phyloP scores from a whole-genome alignment of 2,888 invertebrate species.

The Salpingus planirostris region DNA sequence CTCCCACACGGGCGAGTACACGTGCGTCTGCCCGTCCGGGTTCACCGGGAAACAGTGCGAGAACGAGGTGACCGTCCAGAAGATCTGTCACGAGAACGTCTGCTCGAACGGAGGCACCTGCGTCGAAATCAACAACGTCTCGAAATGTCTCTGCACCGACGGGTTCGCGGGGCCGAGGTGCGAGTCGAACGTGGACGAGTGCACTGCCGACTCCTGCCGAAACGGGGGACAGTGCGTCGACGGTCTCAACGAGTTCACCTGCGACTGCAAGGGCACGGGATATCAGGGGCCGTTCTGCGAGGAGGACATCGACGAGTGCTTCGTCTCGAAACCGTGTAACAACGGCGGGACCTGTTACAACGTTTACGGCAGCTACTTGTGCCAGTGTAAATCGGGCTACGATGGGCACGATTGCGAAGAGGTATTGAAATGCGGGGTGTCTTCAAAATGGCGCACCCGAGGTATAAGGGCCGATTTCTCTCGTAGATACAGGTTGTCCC shows the following conservation, averaged over 20 bases:
- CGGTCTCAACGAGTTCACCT: slow-evolving; percentile 64
- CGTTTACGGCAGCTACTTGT: slow-evolving; percentile 71
- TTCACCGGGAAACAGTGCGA: slow-evolving; percentile 66
- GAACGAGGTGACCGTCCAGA: slow-evolving; percentile 43
- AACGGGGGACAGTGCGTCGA: slow-evolving; percentile 60
- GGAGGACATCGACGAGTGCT: slow-evolving; percentile 72
- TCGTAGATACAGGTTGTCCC: no score
- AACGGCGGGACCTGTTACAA: slow-evolving; percentile 74
- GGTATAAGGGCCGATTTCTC: no score
- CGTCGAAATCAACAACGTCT: slow-evolving; percentile 47
- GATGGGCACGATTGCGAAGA: slow-evolving; percentile 61
- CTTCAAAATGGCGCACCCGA: no score
- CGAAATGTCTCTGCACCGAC: slow-evolving; percentile 39
- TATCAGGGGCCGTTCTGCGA: slow-evolving; percentile 68
- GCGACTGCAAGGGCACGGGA: slow-evolving; percentile 69
- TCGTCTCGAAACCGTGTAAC: slow-evolving; percentile 52
- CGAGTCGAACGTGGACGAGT: slow-evolving; percentile 70
- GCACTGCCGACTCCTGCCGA: slow-evolving; percentile 58
- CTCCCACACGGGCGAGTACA: slow-evolving; percentile 54
- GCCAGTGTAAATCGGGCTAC: slow-evolving; percentile 71
- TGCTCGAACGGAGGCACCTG: slow-evolving; percentile 77
- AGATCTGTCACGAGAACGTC: slow-evolving; percentile 43
- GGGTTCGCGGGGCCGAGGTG: slow-evolving; percentile 63
- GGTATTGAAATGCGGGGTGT: no score
- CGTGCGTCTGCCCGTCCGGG: slow-evolving; percentile 59